A percentile compares a stretch with the other conserved stretches of the same genome.
phyloP scores from a whole-genome alignment of 1,140 invertebrate genomes.

The Drosophila jambulina region DNA sequence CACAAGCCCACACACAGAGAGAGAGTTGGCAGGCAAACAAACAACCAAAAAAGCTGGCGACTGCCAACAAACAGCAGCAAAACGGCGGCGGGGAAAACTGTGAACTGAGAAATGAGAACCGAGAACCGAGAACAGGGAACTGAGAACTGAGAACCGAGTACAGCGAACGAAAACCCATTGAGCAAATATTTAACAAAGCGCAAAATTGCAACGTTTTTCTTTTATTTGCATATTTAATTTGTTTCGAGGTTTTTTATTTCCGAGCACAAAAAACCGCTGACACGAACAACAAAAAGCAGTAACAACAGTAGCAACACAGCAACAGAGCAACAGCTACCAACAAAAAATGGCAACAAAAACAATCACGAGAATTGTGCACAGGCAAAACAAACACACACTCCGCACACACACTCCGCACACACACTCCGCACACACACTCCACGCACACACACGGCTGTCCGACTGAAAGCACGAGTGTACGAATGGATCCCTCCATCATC shows the following conservation, averaged over 20 bases:
- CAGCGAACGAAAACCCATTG: slow-evolving; percentile 67
- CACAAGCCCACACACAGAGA: background rate
- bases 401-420: slow-evolving; percentile 10
- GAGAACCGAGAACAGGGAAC: slow-evolving; percentile 12
- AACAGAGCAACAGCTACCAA: slow-evolving; percentile 20
- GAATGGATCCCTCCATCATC: slow-evolving; percentile 4
- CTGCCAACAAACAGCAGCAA: slow-evolving; percentile 5
- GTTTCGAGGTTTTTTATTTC: slow-evolving; percentile 73
- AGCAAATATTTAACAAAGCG: slow-evolving; percentile 81
- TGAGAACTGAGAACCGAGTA: background rate
- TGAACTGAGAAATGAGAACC: background rate
- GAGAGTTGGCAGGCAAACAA: slow-evolving; percentile 6
- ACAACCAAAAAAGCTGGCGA: slow-evolving; percentile 17
- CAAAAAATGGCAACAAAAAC: slow-evolving; percentile 32
- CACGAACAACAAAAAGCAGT: slow-evolving; percentile 31
- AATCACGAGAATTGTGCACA: slow-evolving; percentile 49
- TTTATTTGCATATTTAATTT: slow-evolving; percentile 82
- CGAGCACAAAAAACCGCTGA: slow-evolving; percentile 64
- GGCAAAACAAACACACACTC: slow-evolving; percentile 39
- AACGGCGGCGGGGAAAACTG: background rate
- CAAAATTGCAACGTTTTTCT: slow-evolving; percentile 77
- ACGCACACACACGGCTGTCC: slow-evolving; percentile 3
- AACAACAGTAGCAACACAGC: slow-evolving; percentile 12
- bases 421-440: too few species aligned
- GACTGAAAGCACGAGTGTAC: slow-evolving; percentile 1